Evolutionary conservation across 2,113 vertebrate species (phyloP), one percentile per base, ranked within the genome.

Genomic region (Catharus minimus): DNA sequence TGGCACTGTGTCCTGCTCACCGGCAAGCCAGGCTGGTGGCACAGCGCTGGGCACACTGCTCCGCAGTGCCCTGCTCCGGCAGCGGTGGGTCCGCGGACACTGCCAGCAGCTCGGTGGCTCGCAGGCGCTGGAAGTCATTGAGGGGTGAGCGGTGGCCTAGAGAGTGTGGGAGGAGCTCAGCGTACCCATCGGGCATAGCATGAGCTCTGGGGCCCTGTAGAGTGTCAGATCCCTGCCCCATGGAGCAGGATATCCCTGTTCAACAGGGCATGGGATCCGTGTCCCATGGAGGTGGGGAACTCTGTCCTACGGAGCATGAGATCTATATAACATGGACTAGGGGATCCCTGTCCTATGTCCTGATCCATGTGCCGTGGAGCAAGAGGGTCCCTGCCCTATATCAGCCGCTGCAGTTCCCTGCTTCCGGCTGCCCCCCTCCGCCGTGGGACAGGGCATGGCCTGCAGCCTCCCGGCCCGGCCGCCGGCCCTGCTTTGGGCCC

Each of bases 81-180:
- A 65, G 90, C 3, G 9, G 61, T 2, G 94, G 57, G 82, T 9
- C 96, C 71, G 22, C 86, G 89, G 41, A 93, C 32, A 3, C 49
- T 58, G 94, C 10, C 97, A 97, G 96, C 88, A 99, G 97, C 86
- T 99, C 97, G 7, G 97, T 97, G 56, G 98, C 98, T 91, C 98
- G 98, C 0, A 98, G 98, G 66, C 98, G 98, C 97, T 99, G 99
- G 97, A 98, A 99, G 88, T 99, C 98, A 93, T 99, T 99, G 67
- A 99, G 95, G 9, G 98, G 96, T 32, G 99, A 99, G 69, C 98
- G 98, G 77, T 97, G 95, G 38, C 97, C 99, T 99, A 74, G 13
- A 22, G 71, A 61, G 24, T 1, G 61, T 4, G 38, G 39, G 36
- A 58, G 39, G 11, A 47, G 30, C 52, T 62, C 30, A 62, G 80